Evolutionary conservation across 1,140 invertebrate species (phyloP), one percentile per base, ranked within the genome.

Genomic region (Anoplolepis gracilipes): DNA sequence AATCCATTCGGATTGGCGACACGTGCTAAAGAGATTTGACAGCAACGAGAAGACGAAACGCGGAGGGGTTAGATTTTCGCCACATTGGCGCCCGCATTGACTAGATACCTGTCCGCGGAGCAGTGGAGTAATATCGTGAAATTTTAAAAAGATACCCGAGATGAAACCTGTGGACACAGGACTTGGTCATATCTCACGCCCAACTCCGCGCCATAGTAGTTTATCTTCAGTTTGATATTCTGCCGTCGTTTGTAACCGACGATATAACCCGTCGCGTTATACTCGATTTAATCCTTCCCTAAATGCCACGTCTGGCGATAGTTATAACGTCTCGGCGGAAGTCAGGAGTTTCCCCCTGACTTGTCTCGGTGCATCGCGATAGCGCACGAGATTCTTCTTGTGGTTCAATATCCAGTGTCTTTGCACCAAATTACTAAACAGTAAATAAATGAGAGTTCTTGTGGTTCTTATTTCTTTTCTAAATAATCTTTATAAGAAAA

Each of bases 221-320:
- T 91, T 91, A 91, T 90, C 77, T 87, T 16, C 46, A 82, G 62
- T 90, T 90, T 79, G 62, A 84, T 91, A 91, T 91, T 88, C 84
- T 72, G 36, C n/a, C 28, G 57, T 53, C 57, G 55, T 30, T 5
- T 61, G 53, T 73, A 61, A 25, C 61, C 65, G 46, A 59, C 25
- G 59, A 53, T 88, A 76, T 49, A 84, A 39, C 75, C 33, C 36
- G 39, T 30, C 28, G 39, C 77, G 53, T 73, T 69, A 76, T 84
- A 53, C 70, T 86, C 84, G 49, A 86, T 81, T 89, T 89, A 84
- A 89, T 85, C 67, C 67, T 42, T 59, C 65, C 19, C 53, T 30
- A 82, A 82, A 42, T 72, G 25, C 67, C 67, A 25, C 33, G 65
- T 81, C 78, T 61, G 25, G 13, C 53, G 55, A 73, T 73, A 82